Percentiles rank a stretch among this genome's conserved stretches.
Evolutionary conservation across 2,113 vertebrate genomes (phyloP).

Genomic region (Puffinus mauretanicus): DNA sequence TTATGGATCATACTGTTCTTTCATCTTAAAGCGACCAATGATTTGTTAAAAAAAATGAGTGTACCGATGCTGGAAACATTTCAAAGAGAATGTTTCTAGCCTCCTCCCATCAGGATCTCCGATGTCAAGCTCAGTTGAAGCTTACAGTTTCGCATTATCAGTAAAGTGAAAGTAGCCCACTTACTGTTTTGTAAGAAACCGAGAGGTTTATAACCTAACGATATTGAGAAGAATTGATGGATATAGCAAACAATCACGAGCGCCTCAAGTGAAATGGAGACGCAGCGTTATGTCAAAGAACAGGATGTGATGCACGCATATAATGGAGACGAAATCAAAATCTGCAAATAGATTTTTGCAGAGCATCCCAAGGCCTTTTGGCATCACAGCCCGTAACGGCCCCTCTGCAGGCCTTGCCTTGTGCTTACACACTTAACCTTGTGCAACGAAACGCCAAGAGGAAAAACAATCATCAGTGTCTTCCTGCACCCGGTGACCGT

Average conservation of each 20-base stretch:
- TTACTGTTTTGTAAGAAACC: neutral
- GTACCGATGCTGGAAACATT: conserved; percentile 42
- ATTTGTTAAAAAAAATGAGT: neutral
- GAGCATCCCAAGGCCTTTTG: neutral
- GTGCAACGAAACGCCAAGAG: neutral
- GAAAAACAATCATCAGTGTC: neutral
- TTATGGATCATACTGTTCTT: conserved; percentile 46
- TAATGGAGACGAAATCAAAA: neutral
- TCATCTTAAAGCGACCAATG: conserved; percentile 48
- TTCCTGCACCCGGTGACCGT: neutral
- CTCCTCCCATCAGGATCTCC: conserved; percentile 24
- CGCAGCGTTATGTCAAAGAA: neutral
- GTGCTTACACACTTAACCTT: neutral
- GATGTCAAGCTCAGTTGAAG: neutral
- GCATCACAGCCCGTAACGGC: neutral
- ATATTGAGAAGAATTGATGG: neutral
- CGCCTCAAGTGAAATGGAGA: neutral
- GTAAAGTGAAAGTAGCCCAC: neutral
- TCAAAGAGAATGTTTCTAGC: conserved; percentile 20
- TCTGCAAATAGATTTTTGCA: neutral
- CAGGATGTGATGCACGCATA: neutral
- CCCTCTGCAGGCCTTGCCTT: neutral
- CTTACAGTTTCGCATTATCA: neutral
- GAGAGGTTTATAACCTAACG: neutral
- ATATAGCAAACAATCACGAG: neutral